phyloP scores from a whole-genome alignment of 2,113 vertebrate genomes.

The Chloropsis cyanopogon region DNA sequence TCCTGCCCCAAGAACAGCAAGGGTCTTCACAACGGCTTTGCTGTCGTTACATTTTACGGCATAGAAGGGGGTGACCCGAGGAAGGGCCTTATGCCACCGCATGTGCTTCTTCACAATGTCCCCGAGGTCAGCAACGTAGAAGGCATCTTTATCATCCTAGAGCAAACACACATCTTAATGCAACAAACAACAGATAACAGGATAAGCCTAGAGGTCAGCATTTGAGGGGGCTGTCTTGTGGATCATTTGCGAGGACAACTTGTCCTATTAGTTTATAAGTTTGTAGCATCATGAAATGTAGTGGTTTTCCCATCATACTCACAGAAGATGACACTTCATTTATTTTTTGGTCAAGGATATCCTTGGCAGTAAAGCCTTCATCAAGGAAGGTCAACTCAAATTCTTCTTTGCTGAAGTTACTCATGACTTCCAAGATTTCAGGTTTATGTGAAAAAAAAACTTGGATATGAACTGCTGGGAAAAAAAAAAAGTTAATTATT shows the following conservation, averaged over 20 bases:
- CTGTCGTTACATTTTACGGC: constrained; percentile 96
- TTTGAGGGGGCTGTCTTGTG: background rate
- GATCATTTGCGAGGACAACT: background rate
- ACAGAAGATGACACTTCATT: constrained; percentile 92
- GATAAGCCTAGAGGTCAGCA: background rate
- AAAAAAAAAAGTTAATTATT: background rate
- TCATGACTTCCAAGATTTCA: constrained; percentile 75
- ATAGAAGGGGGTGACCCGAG: constrained; percentile 91
- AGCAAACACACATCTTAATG: background rate
- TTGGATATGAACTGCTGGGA: constrained; percentile 60
- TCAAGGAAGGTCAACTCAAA: constrained; percentile 89
- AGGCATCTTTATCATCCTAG: constrained; percentile 96
- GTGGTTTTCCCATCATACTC: constrained; percentile 42
- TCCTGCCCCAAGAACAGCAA: constrained; percentile 87
- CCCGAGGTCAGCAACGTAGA: constrained; percentile 93
- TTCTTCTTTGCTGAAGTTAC: constrained; percentile 71
- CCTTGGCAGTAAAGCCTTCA: constrained; percentile 92
- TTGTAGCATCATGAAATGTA: accelerated
- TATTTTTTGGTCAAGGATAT: constrained; percentile 94
- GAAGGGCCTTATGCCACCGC: constrained; percentile 87
- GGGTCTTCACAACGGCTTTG: constrained; percentile 83
- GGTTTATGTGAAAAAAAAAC: background rate
- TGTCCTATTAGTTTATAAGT: background rate
- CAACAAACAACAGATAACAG: background rate
- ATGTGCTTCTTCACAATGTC: constrained; percentile 93